Percentiles rank a stretch among this genome's conserved stretches.
Conservation (phyloP, 2,888 invertebrate species). For the Rhingia rostrata region DNA sequence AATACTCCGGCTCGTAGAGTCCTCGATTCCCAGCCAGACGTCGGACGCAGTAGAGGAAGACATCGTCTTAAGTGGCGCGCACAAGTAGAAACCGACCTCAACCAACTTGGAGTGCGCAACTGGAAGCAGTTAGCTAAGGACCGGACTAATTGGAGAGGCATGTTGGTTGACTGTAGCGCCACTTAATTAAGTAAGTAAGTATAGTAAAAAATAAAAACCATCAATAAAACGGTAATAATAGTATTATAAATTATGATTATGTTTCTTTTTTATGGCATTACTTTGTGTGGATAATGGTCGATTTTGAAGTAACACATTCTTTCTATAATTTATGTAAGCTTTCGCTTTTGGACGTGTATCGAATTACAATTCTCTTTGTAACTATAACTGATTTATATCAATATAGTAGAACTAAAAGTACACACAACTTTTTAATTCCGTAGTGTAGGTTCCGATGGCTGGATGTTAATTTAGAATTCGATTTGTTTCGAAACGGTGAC, state of each 20-base stretch:
- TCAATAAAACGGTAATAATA: neutral
- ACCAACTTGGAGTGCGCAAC: too few species aligned
- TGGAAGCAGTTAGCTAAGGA: too few species aligned
- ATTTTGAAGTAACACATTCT: slow-evolving; percentile 30
- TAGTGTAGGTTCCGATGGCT: slow-evolving; percentile 50
- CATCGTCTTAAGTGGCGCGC: too few species aligned
- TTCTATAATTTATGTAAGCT: slow-evolving; percentile 49
- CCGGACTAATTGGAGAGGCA: too few species aligned
- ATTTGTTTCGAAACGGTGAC: slow-evolving; percentile 49
- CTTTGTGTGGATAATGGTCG: slow-evolving; percentile 51
- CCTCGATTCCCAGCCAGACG: too few species aligned
- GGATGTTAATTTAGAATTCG: slow-evolving; percentile 62
- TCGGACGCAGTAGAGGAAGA: too few species aligned
- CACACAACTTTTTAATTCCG: slow-evolving; percentile 57
- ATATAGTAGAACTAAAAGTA: slow-evolving; percentile 44
- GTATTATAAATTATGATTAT: neutral
- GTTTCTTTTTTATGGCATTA: neutral
- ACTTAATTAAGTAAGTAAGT: too few species aligned
- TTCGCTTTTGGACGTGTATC: slow-evolving; percentile 62
- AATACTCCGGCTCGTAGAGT: too few species aligned
- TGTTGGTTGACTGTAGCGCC: too few species aligned
- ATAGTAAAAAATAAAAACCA: neutral
- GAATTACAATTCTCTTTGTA: slow-evolving; percentile 39
- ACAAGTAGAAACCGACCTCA: too few species aligned
- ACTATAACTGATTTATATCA: slow-evolving; percentile 58